Evolutionary conservation across 2,113 vertebrate genomes (phyloP).

Genomic region (Scomber colias): DNA sequence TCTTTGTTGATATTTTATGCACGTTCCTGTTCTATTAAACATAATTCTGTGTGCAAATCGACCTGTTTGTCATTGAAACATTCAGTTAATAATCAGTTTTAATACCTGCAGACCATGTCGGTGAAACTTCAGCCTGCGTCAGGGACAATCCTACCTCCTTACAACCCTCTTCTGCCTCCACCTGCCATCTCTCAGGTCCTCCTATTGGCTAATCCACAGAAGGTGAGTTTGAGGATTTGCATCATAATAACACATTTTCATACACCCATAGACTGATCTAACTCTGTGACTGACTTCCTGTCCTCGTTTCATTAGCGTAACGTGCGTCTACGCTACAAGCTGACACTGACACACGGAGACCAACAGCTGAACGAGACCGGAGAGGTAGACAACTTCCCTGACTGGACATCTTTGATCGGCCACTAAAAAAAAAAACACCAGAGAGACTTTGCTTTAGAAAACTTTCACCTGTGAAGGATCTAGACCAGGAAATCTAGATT

Average conservation of each 20-base stretch:
- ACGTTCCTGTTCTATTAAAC: too few species aligned
- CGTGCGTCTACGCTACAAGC: slow-evolving; percentile 86
- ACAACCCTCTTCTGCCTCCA: slow-evolving; percentile 88
- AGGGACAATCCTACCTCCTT: slow-evolving; percentile 85
- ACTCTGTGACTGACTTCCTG: neutral
- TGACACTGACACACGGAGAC: slow-evolving; percentile 84
- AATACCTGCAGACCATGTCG: slow-evolving; percentile 82
- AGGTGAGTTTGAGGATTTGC: slow-evolving; percentile 73
- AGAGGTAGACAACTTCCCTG: slow-evolving; percentile 87
- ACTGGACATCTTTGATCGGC: slow-evolving; percentile 77
- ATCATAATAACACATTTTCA: too few species aligned
- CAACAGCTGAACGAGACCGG: slow-evolving; percentile 81
- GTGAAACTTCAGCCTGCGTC: slow-evolving; percentile 90
- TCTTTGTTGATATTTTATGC: too few species aligned
- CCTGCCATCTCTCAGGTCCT: slow-evolving; percentile 89
- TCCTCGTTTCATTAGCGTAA: slow-evolving; percentile 76
- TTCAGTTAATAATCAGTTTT: neutral
- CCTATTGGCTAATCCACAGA: slow-evolving; percentile 89
- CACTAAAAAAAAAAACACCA: slow-evolving; percentile 31
- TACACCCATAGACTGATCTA: too few species aligned
- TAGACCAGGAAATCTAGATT: neutral
- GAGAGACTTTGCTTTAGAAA: neutral
- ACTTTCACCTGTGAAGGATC: neutral
- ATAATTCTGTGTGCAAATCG: too few species aligned
- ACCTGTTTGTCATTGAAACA: neutral